Evolutionary conservation across 2,888 invertebrate genomes (phyloP).

Genomic region (Erpobdella octoculata): DNA sequence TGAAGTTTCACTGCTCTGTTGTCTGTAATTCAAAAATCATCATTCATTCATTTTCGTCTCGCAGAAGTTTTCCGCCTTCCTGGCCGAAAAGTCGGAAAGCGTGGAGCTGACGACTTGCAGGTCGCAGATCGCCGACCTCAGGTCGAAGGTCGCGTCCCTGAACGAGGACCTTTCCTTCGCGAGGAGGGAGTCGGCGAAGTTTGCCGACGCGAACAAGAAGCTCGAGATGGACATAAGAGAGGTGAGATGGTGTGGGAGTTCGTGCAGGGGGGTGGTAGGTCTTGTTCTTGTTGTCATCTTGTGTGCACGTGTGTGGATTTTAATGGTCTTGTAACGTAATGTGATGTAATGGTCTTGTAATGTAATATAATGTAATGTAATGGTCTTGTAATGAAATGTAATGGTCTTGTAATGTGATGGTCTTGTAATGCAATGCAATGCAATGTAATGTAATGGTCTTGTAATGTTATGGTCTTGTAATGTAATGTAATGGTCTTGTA

Average conservation of each 20-base stretch:
- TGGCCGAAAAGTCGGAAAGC: slow-evolving; percentile 61
- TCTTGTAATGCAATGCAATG: too few relatives aligned
- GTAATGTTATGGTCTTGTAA: too few relatives aligned
- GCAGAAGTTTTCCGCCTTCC: slow-evolving; percentile 21
- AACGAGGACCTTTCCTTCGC: slow-evolving; percentile 78
- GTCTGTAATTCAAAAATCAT: not conserved
- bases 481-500: too few relatives aligned
- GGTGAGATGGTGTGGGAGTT: slow-evolving; percentile 42
- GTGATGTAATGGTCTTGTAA: too few relatives aligned
- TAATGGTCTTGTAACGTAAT: too few relatives aligned
- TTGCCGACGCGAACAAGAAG: slow-evolving; percentile 73
- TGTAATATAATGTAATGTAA: too few relatives aligned
- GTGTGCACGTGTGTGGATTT: too few relatives aligned
- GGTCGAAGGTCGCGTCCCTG: slow-evolving; percentile 65
- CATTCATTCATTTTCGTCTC: too few relatives aligned
- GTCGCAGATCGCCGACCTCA: slow-evolving; percentile 78
- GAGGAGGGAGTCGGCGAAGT: slow-evolving; percentile 78
- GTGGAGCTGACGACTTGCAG: slow-evolving; percentile 83
- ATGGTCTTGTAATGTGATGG: too few relatives aligned
- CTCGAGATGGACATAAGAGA: slow-evolving; percentile 72
- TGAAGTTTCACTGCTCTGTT: not conserved
- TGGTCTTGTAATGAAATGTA: too few relatives aligned
- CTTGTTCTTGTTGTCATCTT: not conserved
- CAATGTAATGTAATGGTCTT: too few relatives aligned
- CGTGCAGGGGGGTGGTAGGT: not conserved